Percentiles rank a stretch among this genome's conserved stretches.
Conservation (phyloP, 2,113 vertebrate species). For the Chaetops frenatus region DNA sequence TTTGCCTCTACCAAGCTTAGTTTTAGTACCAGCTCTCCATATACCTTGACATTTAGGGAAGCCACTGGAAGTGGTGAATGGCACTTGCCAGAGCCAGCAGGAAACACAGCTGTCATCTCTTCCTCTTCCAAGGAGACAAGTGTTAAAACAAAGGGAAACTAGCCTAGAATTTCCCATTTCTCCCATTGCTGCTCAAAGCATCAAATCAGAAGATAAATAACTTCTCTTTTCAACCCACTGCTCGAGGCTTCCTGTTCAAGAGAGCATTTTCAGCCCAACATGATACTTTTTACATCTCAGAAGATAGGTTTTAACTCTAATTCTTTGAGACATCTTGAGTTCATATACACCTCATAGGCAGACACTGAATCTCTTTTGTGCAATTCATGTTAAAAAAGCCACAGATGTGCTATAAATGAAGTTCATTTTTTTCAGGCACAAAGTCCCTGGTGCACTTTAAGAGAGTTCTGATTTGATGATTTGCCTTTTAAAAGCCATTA, state of each 20-base stretch:
- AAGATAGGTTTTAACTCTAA: fast-evolving
- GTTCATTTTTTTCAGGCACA: background rate
- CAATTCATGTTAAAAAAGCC: background rate
- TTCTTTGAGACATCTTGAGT: too few species aligned
- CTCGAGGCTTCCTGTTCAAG: background rate
- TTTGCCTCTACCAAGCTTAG: background rate
- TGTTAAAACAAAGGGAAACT: background rate
- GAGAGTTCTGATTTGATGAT: background rate
- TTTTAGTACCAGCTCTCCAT: background rate
- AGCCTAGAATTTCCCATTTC: background rate
- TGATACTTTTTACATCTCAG: background rate
- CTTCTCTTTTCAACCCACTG: background rate
- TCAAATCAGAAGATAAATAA: background rate
- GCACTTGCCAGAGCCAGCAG: background rate
- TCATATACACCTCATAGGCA: background rate
- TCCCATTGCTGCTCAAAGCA: background rate
- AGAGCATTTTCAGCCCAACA: background rate
- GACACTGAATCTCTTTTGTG: background rate
- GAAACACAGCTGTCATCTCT: background rate
- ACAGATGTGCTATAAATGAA: background rate
- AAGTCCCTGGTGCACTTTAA: background rate
- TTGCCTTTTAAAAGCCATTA: background rate
- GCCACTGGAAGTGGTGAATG: background rate
- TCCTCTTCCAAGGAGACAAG: background rate
- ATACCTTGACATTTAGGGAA: background rate